Base-by-base conservation (phyloP, 2,113 vertebrate species). In the Tenrec ecaudatus region DNA sequence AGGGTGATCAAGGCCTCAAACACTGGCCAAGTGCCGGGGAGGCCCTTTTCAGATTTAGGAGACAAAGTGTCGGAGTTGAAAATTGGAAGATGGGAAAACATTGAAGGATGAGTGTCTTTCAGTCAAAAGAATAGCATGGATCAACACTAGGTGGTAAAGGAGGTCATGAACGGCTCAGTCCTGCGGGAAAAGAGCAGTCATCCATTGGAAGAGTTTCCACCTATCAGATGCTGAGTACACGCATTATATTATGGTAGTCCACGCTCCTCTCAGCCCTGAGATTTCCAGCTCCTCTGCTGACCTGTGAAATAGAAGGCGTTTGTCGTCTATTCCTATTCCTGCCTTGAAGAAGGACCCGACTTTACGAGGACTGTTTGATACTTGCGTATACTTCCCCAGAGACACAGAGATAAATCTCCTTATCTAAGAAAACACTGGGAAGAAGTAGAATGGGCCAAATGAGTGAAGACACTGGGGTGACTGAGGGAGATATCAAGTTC, bases 311-410 rank as follows among this genome's bases (percentile, higher is more conserved):
- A 43, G 1, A 4, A 92, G 43, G 4, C 31, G 25, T 20, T 71
- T 76, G 69, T 8, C 60, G 27, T 22, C 53, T 40, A 47, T 62
- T 73, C 7, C 23, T 58, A 81, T 36, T 57, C 23, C 38, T 82
- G 78, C 64, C 25, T 90, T 89, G 81, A 84, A n/a, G 95, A 95
- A 94, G 43, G 38, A 92, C 10, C 25, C 40, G 69, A 22, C 33
- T 79, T 87, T 89, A 83, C 36, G 91, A 93, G 58, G 53, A 71
- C 40, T 76, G 22, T 58, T 86, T 8, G 22, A 62, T 62, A 62
- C 60, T 62, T 62, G 73, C 36, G 73, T 57, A 95, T 94, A 11
- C 31, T 84, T 93, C 83, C 27, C 27, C 40, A 53, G 69, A 53
- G 62, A 89, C 83, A 36, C 53, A 88, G 14, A 86, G 82, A 89